Conservation (phyloP, 2,113 vertebrate genomes). For the Nothoprocta pentlandii region DNA sequence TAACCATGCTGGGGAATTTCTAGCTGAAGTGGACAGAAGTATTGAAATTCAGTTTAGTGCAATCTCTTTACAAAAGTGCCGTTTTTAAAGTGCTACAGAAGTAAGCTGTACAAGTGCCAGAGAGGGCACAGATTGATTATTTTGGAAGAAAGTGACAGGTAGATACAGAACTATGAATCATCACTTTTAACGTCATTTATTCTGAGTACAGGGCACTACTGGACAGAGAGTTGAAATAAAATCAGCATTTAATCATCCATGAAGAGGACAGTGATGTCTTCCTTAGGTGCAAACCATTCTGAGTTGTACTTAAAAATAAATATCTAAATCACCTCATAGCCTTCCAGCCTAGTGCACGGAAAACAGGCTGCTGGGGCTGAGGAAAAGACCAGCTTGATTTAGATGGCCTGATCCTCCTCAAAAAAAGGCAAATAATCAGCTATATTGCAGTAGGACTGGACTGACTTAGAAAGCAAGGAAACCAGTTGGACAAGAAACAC, state of each 20-base stretch:
- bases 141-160: not conserved
- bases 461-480: not conserved
- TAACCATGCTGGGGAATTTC: slow-evolving; percentile 1
- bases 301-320: not conserved
- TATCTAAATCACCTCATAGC: not conserved
- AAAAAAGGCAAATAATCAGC: not conserved
- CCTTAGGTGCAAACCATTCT: not conserved
- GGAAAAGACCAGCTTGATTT: not conserved
- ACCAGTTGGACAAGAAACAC: not conserved
- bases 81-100: not conserved
- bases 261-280: not conserved
- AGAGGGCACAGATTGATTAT: not conserved
- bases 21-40: slow-evolving; percentile 34
- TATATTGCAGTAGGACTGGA: fast-evolving
- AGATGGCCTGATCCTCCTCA: not conserved
- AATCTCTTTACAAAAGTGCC: not conserved
- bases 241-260: not conserved
- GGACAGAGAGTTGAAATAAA: not conserved
- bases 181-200: not conserved
- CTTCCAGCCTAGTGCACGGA: not conserved
- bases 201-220: not conserved
- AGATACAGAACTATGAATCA: not conserved
- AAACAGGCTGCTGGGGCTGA: fast-evolving
- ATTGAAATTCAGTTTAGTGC: not conserved
- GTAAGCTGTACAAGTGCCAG: not conserved